A percentile compares a stretch with the other conserved stretches of the same genome.
Conservation (phyloP, 2,888 invertebrate genomes). For the Polyommatus icarus region DNA sequence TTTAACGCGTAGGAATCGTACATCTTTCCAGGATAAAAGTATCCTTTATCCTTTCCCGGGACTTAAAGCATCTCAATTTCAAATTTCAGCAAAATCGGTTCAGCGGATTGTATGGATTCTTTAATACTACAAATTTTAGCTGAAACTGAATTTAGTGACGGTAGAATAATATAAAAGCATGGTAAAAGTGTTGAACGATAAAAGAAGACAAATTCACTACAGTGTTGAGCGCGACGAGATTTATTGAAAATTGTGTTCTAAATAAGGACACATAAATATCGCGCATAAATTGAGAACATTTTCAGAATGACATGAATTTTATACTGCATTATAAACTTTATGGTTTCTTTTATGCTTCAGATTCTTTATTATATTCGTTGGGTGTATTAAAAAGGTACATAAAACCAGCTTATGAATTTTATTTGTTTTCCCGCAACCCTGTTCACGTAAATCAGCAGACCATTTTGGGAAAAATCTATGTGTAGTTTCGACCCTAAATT, state of each 20-base stretch:
- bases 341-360: slow-evolving; percentile 5
- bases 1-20: no score
- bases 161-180: background rate
- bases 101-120: no score
- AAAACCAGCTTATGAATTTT: background rate
- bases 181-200: slow-evolving; percentile 6
- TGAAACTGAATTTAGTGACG: no score
- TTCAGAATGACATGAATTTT: slow-evolving; percentile 30
- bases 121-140: no score
- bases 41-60: no score
- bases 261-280: slow-evolving; percentile 9
- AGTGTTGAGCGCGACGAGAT: slow-evolving; percentile 1
- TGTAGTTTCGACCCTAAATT: no score
- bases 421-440: background rate
- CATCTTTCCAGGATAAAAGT: no score
- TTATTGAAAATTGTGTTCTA: slow-evolving; percentile 22
- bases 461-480: no score
- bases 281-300: slow-evolving; percentile 22
- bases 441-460: no score
- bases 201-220: slow-evolving; percentile 10
- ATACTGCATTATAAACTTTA: slow-evolving; percentile 33
- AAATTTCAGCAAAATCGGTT: no score
- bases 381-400: slow-evolving; percentile 1
- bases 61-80: no score
- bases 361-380: background rate